Evolutionary conservation across 2,888 invertebrate species (phyloP), one percentile per base, ranked within the genome.

Genomic region (Argynnis bischoffii): DNA sequence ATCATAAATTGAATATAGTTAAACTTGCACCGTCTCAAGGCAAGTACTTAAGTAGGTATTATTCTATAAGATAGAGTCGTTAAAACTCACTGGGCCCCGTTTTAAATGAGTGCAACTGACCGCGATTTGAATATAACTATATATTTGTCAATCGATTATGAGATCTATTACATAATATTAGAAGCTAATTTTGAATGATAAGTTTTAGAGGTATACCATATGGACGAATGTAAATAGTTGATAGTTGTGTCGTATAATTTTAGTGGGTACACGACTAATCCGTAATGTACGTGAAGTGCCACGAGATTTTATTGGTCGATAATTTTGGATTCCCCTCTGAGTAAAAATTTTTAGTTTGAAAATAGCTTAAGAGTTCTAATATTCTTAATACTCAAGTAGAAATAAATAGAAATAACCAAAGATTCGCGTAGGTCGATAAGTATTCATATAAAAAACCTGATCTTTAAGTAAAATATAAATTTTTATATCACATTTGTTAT

Each of bases 1-100:
- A 86, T 84, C 89, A 91, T 92, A 92, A 91, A 92, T 92, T 91
- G 86, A 87, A 88, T 90, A 90, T 92, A 85, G 90, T 91, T 92
- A 89, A 88, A 85, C 83, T 81, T 82, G 79, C 83, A 80, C 77
- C 80, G 78, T 67, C 75, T 77, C 71, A 66, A 78, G 81, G 81
- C 79, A 81, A 83, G 81, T 84, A 81, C 85, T 84, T 86, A 88
- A 88, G 87, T 86, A 85, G 82, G 81, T 79, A 84, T 87, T 86
- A 89, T 85, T 74, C 78, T 85, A 76, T 80, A 81, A 82, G 84
- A 90, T 90, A 87, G 84, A 89, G 89, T 88, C 85, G 88, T 90
- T 86, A 86, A 79, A 84, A 70, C 80, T 82, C 77, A 77, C 77
- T 77, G 76, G 79, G 79, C 64, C 78, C 55, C 76, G 67, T 74